Evolutionary conservation across 2,888 invertebrate species (phyloP).

Genomic region (Tinea semifulvella): DNA sequence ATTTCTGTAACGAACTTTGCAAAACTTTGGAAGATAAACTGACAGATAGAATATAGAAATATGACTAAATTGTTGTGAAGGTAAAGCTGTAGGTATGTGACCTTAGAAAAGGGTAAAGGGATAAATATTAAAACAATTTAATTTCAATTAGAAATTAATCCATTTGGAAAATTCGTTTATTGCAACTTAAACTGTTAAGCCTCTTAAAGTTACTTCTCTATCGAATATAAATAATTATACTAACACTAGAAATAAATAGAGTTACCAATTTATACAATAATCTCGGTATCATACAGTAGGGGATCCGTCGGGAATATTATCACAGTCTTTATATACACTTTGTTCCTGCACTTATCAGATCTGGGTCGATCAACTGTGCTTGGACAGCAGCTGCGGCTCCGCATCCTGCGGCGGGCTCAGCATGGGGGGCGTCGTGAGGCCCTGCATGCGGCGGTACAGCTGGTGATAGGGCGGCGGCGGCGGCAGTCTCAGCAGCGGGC

Average conservation of each 20-base stretch:
- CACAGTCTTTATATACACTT: conserved; percentile 37
- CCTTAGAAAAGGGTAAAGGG: no score
- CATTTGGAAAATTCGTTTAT: neutral
- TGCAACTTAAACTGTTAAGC: conserved; percentile 26
- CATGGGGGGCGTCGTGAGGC: conserved; percentile 38
- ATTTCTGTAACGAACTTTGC: no score
- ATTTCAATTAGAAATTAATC: neutral
- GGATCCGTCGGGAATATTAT: conserved; percentile 30
- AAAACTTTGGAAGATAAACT: no score
- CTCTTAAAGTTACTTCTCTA: conserved; percentile 44
- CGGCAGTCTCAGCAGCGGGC: conserved; percentile 56
- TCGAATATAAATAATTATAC: conserved; percentile 46
- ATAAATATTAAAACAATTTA: neutral
- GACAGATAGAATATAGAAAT: no score
- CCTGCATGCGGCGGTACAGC: conserved; percentile 54
- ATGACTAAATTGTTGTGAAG: no score
- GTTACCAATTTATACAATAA: conserved; percentile 45
- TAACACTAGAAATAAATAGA: conserved; percentile 46
- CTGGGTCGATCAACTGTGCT: conserved; percentile 1
- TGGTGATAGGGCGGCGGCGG: conserved; percentile 47
- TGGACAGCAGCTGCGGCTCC: conserved; percentile 4
- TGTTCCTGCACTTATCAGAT: neutral
- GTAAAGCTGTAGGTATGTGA: no score
- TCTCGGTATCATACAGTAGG: conserved; percentile 33
- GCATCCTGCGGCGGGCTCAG: conserved; percentile 30